Base-by-base conservation (phyloP, 2,888 invertebrate genomes). In the Alloscopus bannaensis region DNA sequence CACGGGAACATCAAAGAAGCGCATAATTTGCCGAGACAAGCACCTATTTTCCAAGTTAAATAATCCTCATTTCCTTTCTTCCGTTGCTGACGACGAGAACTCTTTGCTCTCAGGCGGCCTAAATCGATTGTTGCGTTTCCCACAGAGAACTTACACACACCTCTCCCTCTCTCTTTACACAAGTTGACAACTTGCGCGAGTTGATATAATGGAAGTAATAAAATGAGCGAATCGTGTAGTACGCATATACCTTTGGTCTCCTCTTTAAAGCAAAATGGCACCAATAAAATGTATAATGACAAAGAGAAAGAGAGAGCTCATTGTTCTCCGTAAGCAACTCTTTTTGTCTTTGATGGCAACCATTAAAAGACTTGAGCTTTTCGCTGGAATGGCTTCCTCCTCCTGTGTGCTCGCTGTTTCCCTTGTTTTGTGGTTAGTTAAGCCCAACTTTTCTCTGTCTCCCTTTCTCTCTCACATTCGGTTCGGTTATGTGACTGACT, bases 381-480 rank as follows among this genome's bases (percentile, higher is more conserved):
- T 28, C 28, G 24, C 11, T 13, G 31, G 31, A 52, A 59, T 59
- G 31, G 31, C 59, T 59, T 59, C 59, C 59, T 59, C 59, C 31
- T 29, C 22, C 42, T n/a, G n/a, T n/a, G n/a, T 16, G 18, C 42
- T 42, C 18, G 42, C 18, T 42, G n/a, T 18, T 28, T 26, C 26
- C 18, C 28, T 18, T 57, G 16, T 57, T 57, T 62, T 62, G 62
- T 42, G 62, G 62, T 62, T 62, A 62, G 18, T 62, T 62, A 42
- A 42, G 28, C 42, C 42, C 40, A 42, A 42, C 24, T 28, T 57
- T 18, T 57, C 50, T 36, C 50, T 20, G 8, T 47, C 22, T 13
- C 22, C 50, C 18, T 22, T 50, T 18, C n/a, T 50, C 36, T 36
- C 36, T 36, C 36, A 36, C 13, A 13, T 36, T 13, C 36, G 8